Conservation (phyloP, 2,113 vertebrate species). For the Strix uralensis region DNA sequence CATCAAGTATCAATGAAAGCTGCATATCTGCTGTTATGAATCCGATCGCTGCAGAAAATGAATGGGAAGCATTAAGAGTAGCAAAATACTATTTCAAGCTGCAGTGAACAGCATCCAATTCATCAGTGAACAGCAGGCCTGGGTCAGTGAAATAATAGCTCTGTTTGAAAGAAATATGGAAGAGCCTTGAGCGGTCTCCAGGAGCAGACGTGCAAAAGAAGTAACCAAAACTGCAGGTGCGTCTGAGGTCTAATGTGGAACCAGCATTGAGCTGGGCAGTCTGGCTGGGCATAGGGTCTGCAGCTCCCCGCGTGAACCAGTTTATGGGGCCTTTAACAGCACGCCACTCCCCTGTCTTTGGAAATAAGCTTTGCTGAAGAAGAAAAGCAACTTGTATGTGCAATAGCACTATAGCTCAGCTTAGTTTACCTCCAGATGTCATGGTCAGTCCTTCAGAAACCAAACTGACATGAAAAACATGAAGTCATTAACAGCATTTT, state of each 20-base stretch:
- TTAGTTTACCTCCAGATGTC: not conserved
- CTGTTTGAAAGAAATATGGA: conserved; percentile 30
- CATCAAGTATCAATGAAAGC: conserved; percentile 49
- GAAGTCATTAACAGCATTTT: not conserved
- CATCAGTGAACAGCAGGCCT: not conserved
- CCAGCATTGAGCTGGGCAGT: not conserved
- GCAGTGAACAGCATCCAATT: conserved; percentile 34
- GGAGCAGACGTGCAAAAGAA: conserved; percentile 6
- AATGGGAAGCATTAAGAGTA: conserved; percentile 43
- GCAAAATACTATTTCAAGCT: conserved; percentile 5
- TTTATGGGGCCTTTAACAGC: not conserved
- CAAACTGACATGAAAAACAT: not conserved
- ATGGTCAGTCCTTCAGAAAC: not conserved
- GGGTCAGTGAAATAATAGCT: conserved; percentile 25
- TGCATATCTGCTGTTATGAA: conserved; percentile 40
- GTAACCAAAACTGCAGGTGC: not conserved
- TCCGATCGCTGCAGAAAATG: not conserved
- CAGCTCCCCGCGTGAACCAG: accelerated
- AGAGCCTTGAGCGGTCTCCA: not conserved
- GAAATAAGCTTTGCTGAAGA: not conserved
- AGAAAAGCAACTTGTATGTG: not conserved
- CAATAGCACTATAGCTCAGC: not conserved
- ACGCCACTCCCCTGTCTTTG: not conserved
- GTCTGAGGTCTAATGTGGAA: not conserved
- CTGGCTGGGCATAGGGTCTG: not conserved